These are phyloP conservation scores for Saguinus midas DNA, from an alignment of 2,113 vertebrate genomes.

Conservation along the genomic window DNA sequence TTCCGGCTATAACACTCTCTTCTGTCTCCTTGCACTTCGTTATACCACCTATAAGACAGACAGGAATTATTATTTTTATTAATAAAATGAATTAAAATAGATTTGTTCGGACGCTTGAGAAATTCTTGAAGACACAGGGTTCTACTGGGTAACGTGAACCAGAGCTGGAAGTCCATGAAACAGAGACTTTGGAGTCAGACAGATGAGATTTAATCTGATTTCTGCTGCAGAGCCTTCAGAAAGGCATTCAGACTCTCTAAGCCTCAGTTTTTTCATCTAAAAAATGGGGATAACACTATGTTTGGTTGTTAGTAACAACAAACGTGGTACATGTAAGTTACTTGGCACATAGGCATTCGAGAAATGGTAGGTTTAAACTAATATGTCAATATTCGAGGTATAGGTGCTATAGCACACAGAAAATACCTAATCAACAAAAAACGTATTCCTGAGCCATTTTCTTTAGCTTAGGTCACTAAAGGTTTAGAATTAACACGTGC, in stretches of 20 bases:
- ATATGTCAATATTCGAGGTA: not conserved
- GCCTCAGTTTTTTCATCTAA: slow-evolving; percentile 25
- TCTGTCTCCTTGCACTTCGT: not conserved
- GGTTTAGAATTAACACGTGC: not conserved
- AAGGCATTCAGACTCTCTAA: not conserved
- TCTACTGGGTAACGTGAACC: not conserved
- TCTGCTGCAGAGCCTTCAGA: not conserved
- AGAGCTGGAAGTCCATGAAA: not conserved
- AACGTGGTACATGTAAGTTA: not conserved
- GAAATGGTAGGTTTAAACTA: not conserved
- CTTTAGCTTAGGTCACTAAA: not conserved
- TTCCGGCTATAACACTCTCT: not conserved
- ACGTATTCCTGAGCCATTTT: not conserved
- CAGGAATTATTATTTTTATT: not conserved
- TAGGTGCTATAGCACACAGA: not conserved
- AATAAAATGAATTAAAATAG: not conserved
- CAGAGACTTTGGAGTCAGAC: not conserved
- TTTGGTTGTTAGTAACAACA: not conserved
- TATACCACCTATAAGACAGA: not conserved
- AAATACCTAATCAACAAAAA: not conserved
- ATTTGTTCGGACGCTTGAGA: not conserved
- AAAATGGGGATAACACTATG: not conserved
- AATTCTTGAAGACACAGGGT: not conserved
- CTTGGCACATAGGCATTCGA: not conserved
- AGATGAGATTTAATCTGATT: not conserved